These are phyloP conservation scores for Scaptomyza parva DNA, from an alignment of 2,888 invertebrate species.

Conservation along the genomic window DNA sequence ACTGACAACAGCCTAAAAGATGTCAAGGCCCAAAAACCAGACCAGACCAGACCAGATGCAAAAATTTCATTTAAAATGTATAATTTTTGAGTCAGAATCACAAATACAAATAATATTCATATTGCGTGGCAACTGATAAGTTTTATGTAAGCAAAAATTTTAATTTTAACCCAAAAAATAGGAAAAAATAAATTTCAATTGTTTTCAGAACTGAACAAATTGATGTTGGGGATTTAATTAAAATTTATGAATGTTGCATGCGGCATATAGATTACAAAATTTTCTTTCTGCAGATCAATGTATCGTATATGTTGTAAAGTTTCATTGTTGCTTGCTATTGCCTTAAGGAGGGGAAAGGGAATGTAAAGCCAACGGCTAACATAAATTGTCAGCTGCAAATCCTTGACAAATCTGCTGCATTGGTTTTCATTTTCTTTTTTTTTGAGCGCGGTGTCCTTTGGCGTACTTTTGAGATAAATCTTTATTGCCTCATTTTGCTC, in stretches of 20 bases:
- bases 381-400: conserved; percentile 74
- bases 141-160: conserved; percentile 26
- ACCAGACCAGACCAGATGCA: conserved; percentile 27
- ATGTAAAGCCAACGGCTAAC: conserved; percentile 58
- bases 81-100: conserved; percentile 11
- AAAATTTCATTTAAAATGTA: conserved; percentile 37
- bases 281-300: conserved; percentile 28
- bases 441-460: conserved; percentile 47
- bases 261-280: conserved; percentile 55
- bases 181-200: conserved; percentile 38
- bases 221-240: conserved; percentile 57
- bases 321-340: conserved; percentile 25
- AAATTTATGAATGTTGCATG: conserved; percentile 69
- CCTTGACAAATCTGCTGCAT: conserved; percentile 78
- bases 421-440: conserved; percentile 34
- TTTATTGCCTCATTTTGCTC: conserved; percentile 79
- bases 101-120: conserved; percentile 16
- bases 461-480: conserved; percentile 66
- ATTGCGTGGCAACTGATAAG: conserved; percentile 54
- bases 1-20: conserved; percentile 24
- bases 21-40: conserved; percentile 58
- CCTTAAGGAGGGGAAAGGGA: neutral
- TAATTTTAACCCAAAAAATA: conserved; percentile 12
- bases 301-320: conserved; percentile 11
- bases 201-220: conserved; percentile 14